Evolutionary conservation across 2,113 vertebrate species (phyloP).

Genomic region (Echinops telfairi): DNA sequence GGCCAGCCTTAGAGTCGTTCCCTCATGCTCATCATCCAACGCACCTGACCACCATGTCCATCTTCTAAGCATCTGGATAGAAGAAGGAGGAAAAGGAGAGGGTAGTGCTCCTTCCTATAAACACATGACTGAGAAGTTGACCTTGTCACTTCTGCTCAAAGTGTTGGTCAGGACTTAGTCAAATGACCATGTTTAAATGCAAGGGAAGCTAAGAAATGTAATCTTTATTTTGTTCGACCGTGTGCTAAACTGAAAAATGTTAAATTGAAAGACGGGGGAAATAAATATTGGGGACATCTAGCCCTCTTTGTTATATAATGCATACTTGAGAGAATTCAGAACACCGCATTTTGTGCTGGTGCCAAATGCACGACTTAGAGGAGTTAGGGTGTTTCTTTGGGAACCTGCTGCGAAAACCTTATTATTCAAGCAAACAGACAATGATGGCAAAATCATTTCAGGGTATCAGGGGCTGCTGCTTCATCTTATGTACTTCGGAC

Average conservation of each 20-base stretch:
- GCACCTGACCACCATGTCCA: background rate
- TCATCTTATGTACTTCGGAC: too few species aligned
- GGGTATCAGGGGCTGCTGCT: too few species aligned
- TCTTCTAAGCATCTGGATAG: background rate
- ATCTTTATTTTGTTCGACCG: background rate
- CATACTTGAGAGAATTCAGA: background rate
- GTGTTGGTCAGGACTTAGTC: background rate
- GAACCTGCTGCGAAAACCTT: background rate
- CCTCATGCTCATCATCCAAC: background rate
- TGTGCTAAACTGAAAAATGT: background rate
- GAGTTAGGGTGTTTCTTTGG: background rate
- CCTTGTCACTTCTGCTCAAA: background rate
- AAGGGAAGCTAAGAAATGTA: background rate
- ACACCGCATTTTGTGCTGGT: background rate
- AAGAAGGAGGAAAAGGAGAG: conserved; percentile 22
- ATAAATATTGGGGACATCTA: background rate
- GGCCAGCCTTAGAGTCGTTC: background rate
- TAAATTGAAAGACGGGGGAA: background rate
- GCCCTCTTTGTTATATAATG: background rate
- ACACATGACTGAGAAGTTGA: background rate
- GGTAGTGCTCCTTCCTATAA: background rate
- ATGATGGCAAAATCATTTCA: background rate
- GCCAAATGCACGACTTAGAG: too few species aligned
- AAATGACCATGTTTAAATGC: background rate
- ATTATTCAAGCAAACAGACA: background rate